A percentile compares a stretch with the other conserved stretches of the same genome.
Conservation (phyloP, 2,113 vertebrate genomes). For the Oxyura jamaicensis region DNA sequence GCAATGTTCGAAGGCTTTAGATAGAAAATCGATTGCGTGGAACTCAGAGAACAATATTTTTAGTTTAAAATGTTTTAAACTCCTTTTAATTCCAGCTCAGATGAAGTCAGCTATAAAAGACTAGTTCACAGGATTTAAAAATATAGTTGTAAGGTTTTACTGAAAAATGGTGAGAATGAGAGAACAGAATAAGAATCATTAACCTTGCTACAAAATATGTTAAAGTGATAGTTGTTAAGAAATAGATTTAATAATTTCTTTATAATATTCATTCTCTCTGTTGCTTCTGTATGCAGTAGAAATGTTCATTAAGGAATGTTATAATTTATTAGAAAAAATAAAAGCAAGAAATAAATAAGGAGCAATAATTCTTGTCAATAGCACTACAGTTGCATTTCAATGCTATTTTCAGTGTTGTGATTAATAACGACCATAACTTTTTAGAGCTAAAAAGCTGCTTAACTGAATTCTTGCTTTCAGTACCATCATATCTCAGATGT, state of each 20-base stretch:
- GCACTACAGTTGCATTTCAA: background rate
- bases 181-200: background rate
- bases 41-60: background rate
- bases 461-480: background rate
- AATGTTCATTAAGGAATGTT: background rate
- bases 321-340: background rate
- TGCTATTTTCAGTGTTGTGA: background rate
- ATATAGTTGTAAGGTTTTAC: background rate
- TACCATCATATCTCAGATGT: background rate
- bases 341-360: background rate
- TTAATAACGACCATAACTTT: background rate
- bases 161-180: background rate
- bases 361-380: background rate
- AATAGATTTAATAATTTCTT: background rate
- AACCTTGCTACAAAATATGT: background rate
- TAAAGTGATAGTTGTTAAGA: background rate
- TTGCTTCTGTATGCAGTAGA: background rate
- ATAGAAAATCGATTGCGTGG: background rate
- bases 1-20: background rate
- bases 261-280: background rate
- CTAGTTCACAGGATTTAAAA: background rate
- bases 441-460: background rate
- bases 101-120: background rate
- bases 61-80: background rate
- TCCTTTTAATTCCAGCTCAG: background rate